Percentiles rank a stretch among this genome's conserved stretches.
Conservation (phyloP, 2,888 invertebrate genomes). For the Chironomus tentans region DNA sequence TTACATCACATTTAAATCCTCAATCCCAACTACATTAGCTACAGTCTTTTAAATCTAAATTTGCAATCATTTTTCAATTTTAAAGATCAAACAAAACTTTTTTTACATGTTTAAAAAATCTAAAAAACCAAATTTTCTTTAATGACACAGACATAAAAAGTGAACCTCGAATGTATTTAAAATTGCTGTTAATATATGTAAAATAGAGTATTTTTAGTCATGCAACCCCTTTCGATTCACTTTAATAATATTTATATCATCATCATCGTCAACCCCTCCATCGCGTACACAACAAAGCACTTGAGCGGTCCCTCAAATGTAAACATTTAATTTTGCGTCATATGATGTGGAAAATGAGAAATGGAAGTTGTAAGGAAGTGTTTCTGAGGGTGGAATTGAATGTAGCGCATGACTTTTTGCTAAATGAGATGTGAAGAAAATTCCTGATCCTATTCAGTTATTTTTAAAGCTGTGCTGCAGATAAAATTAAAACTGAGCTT, state of each 20-base stretch:
- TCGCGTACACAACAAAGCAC: neutral
- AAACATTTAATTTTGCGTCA: constrained; percentile 13
- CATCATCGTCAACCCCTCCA: neutral
- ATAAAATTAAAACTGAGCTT: too few relatives aligned
- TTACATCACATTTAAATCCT: too few relatives aligned
- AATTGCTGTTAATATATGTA: neutral
- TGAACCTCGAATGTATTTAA: neutral
- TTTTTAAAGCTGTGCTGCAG: too few relatives aligned
- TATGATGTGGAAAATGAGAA: constrained; percentile 15
- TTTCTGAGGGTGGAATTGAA: too few relatives aligned
- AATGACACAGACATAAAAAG: neutral
- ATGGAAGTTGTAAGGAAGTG: neutral
- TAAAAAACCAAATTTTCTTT: too few relatives aligned
- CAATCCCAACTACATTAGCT: too few relatives aligned
- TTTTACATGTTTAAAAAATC: too few relatives aligned
- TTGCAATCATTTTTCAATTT: neutral
- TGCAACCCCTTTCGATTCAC: neutral
- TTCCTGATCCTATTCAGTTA: too few relatives aligned
- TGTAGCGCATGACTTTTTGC: too few relatives aligned
- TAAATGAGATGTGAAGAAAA: too few relatives aligned
- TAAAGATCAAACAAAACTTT: neutral
- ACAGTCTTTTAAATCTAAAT: neutral
- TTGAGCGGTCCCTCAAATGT: neutral
- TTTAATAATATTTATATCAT: too few relatives aligned
- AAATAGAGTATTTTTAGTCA: neutral